These are phyloP conservation scores for Stichodactyla helianthus DNA, from an alignment of 64 coral and sea anemone species.

Conservation along the genomic window DNA sequence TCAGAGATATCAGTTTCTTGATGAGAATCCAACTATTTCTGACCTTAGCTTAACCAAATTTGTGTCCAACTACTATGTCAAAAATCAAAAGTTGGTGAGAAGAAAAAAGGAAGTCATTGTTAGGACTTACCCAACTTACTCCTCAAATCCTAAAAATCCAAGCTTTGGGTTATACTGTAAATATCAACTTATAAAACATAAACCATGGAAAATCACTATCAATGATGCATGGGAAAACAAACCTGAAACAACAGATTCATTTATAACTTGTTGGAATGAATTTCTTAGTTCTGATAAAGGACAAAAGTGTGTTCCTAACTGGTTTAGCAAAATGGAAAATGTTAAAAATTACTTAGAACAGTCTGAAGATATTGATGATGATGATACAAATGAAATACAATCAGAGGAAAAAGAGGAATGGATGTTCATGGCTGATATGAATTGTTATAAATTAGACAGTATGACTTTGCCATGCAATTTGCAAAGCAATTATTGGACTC, in stretches of 20 bases:
- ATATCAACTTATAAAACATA: background rate
- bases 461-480: background rate
- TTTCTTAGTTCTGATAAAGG: background rate
- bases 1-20: background rate
- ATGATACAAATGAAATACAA: too few species aligned
- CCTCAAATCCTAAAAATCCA: conserved; percentile 19
- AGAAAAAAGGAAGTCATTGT: background rate
- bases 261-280: background rate
- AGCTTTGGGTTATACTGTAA: background rate
- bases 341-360: background rate
- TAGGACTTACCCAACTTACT: conserved; percentile 30
- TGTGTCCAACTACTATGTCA: background rate
- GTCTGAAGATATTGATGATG: background rate
- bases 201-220: background rate
- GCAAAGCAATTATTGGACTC: too few species aligned
- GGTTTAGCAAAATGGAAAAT: background rate
- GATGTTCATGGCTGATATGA: background rate
- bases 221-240: background rate
- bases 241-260: background rate
- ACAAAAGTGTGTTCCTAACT: background rate
- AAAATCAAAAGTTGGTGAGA: background rate
- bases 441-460: background rate
- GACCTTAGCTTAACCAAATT: background rate
- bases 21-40: background rate
- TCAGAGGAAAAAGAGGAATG: background rate